A percentile compares a stretch with the other conserved stretches of the same genome.
These are phyloP conservation scores for Alauda arvensis DNA, from an alignment of 2,797 vertebrate genomes.

Conservation along the genomic window DNA sequence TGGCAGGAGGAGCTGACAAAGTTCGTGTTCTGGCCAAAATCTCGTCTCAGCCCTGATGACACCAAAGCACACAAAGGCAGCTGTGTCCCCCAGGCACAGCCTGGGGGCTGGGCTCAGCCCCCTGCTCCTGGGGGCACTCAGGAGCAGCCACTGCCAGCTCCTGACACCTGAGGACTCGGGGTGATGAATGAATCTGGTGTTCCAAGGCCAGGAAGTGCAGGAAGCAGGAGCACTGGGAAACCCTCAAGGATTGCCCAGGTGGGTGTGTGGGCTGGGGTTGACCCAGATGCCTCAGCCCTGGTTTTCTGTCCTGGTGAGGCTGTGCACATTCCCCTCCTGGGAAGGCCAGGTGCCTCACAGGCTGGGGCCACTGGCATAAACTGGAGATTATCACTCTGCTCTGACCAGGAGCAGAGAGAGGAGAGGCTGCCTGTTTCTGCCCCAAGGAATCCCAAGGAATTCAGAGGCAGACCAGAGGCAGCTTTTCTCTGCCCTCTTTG, in stretches of 20 bases:
- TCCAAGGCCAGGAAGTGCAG: not conserved
- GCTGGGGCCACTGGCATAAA: not conserved
- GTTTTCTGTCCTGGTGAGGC: not conserved
- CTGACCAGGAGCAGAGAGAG: not conserved
- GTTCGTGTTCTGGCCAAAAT: not conserved
- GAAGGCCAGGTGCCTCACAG: not conserved
- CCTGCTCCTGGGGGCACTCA: not conserved
- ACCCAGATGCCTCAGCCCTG: not conserved
- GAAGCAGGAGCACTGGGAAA: not conserved
- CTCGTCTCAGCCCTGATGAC: not conserved
- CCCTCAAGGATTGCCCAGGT: not conserved
- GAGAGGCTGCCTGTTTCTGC: not conserved
- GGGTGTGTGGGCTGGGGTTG: not conserved
- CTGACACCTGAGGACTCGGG: not conserved
- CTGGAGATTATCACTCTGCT: not conserved
- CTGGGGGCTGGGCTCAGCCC: fast-evolving
- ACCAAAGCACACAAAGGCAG: not conserved
- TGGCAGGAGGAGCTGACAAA: not conserved
- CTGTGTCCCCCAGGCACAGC: not conserved
- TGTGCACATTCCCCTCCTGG: not conserved
- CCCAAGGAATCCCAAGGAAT: not conserved
- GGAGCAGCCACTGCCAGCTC: not conserved
- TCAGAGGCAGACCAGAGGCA: not conserved
- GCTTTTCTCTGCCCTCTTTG: not conserved
- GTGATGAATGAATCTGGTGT: not conserved